phyloP scores from a whole-genome alignment of 2,888 invertebrate species.

The Caenorhabditis sp. region DNA sequence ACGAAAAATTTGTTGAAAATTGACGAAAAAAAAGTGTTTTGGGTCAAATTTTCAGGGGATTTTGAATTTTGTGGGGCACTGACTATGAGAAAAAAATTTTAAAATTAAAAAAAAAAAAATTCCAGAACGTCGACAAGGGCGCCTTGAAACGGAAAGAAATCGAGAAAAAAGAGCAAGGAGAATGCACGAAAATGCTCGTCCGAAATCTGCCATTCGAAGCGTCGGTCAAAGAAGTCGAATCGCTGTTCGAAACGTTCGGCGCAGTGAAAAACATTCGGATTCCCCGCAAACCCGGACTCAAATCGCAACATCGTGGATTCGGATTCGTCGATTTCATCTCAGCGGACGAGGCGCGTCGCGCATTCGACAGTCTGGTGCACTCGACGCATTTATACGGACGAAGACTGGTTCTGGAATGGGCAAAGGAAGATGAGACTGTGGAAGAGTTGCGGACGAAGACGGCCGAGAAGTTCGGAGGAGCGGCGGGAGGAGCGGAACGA shows the following conservation, averaged over 20 bases:
- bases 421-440: slow-evolving; percentile 88
- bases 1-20: too few species aligned
- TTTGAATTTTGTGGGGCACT: too few species aligned
- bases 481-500: too few species aligned
- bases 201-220: slow-evolving; percentile 92
- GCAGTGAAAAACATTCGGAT: slow-evolving; percentile 93
- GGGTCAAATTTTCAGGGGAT: too few species aligned
- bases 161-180: slow-evolving; percentile 69
- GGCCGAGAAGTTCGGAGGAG: slow-evolving; percentile 73
- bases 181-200: slow-evolving; percentile 91
- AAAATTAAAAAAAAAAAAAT: not conserved
- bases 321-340: slow-evolving; percentile 93
- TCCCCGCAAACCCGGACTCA: slow-evolving; percentile 88
- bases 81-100: too few species aligned
- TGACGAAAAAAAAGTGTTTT: too few species aligned
- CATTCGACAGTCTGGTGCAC: slow-evolving; percentile 89
- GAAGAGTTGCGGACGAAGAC: slow-evolving; percentile 87
- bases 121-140: slow-evolving; percentile 57
- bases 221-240: slow-evolving; percentile 83
- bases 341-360: slow-evolving; percentile 92
- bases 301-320: slow-evolving; percentile 91
- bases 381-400: slow-evolving; percentile 98
- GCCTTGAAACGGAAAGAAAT: slow-evolving; percentile 86
- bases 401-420: slow-evolving; percentile 96
- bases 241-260: slow-evolving; percentile 90